Base-by-base conservation (phyloP, 2,113 vertebrate genomes). In the Ranitomeya imitator region DNA sequence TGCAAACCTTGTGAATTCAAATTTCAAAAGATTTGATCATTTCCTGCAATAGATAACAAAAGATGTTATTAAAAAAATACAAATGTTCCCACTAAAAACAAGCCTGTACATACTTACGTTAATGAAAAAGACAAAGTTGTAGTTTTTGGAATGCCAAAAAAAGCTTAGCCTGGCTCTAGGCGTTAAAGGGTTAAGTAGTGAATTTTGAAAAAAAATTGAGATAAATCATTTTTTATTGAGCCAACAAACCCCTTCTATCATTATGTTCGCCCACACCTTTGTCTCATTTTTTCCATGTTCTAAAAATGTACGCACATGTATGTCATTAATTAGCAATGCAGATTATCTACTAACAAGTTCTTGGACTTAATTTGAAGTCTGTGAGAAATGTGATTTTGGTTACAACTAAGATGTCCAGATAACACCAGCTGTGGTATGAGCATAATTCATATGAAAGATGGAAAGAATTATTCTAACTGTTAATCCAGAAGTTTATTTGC, bases 281-380 rank as follows among this genome's bases (percentile, higher is more conserved):
- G 71, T 19, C 73, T 78, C 69, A 76, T 21, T 63, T 86, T 86
- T 86, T 86, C 85, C 85, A 86, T 63, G 71, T 37, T 18, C 69
- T 76, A 45, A 31, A 77, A 57, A 60, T 45, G 31, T 77, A 77
- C 55, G 26, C 51, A 37, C 76, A 60, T 78, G 85, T 78, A 86
- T 74, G 85, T 57, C 73, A 86, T 78, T 86, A 86, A 86, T 86
- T 86, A 86, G 85, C 60, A 54, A n/a, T 65, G 73, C 85, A 86
- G 45, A 76, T 85, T 85, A 71, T 76, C 84, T 76, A 7, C 69
- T 85, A 85, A 85, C 71, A 76, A 76, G 69, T 85, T 74, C 54
- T 76, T 76, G 84, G 69, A 74, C 54, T 65, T 57, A 83, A 45
- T 83, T 76, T 61, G 57, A 78, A 73, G 67, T 63, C 54, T 51